Conservation (phyloP, 2,113 vertebrate species). For the Malurus elegans region DNA sequence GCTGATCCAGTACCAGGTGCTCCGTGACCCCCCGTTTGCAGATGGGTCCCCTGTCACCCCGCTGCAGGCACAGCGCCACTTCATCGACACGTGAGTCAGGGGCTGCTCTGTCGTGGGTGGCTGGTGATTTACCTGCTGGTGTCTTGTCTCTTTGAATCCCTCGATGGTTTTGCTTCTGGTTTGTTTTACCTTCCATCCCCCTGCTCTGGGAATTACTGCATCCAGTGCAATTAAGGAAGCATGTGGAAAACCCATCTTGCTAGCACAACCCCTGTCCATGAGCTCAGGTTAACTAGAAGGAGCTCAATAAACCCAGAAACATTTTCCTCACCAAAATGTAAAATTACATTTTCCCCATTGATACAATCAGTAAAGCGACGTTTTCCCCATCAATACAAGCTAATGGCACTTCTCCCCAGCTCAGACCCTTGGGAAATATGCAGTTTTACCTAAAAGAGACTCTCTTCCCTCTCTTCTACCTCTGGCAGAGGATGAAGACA, state of each 20-base stretch:
- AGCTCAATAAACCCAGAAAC: background rate
- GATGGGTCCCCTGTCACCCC: constrained; percentile 35
- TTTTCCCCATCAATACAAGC: background rate
- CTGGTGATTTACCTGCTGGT: background rate
- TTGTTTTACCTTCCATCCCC: too few species aligned
- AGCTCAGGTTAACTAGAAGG: background rate
- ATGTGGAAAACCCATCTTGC: background rate
- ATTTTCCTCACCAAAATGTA: background rate
- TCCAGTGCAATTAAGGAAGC: background rate
- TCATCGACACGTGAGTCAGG: constrained; percentile 82
- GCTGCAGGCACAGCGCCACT: constrained; percentile 73
- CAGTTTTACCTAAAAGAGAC: background rate
- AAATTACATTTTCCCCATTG: background rate
- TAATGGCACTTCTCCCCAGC: background rate
- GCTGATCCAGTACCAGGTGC: constrained; percentile 80
- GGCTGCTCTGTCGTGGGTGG: background rate
- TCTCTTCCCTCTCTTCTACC: background rate
- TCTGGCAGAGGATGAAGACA: background rate
- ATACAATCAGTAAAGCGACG: background rate
- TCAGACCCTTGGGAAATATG: background rate
- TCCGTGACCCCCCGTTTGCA: constrained; percentile 81
- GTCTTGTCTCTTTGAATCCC: background rate
- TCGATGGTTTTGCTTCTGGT: background rate
- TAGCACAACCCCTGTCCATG: background rate
- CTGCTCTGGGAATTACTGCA: accelerated